Evolutionary conservation across 2,113 vertebrate genomes (phyloP), one percentile per base, ranked within the genome.

Genomic region (Ammodramus savannarum): DNA sequence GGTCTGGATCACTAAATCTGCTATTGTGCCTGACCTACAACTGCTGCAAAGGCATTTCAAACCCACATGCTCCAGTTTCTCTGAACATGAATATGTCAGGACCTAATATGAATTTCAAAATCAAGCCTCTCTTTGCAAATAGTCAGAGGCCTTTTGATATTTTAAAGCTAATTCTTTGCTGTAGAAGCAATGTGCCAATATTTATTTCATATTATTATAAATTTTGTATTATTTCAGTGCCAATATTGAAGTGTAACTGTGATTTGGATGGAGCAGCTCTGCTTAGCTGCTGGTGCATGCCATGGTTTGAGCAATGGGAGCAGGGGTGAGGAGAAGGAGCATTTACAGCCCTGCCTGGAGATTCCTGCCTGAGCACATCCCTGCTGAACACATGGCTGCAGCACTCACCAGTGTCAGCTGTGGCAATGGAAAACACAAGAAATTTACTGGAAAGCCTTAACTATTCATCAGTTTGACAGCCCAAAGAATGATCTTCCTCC

Each of bases 51-150:
- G 84, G n/a, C 61, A 79, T 92, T 95, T 91, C 84, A 69, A 95
- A 62, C 94, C 87, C 41, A 92, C 41, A 1, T 68, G 49, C 32
- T 66, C 85, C 32, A 34, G 43, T 81, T 92, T 77, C 52, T 49
- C 44, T 1, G 2, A 52, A 38, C 22, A 16, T 62, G 49, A 94
- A 58, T 69, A 76, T 66, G n/a, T 34, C 29, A 52, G 32, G 44
- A 46, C 20, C 49, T 72, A 49, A 91, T 79, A 54, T 4, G 69
- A 93, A 87, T 93, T 92, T 91, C 84, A 92, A 82, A 96, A 91
- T 34, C 74, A 48, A 72, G 29, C 58, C 17, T 86, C 44, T 77
- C 78, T 84, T 72, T 63, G 36, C 36, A 20, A 26, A 29, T 7
- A 27, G 13, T 67, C 73, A 81, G 77, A 74, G 81, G 25, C 17